Evolutionary conservation across 1,140 invertebrate genomes (phyloP), one percentile per base, ranked within the genome.

Genomic region (Drosophila kikkawai): DNA sequence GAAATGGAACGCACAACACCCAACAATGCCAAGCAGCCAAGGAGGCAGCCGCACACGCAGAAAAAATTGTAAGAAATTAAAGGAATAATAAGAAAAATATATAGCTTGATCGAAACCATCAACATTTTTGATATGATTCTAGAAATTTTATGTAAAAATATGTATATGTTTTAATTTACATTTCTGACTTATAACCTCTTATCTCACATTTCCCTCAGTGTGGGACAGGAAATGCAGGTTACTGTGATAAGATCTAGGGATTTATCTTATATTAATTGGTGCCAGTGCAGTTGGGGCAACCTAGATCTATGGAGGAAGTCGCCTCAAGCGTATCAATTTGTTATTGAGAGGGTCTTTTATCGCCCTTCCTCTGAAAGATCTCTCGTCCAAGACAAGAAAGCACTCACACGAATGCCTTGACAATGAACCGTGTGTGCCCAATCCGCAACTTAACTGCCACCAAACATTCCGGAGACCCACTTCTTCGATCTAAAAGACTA

Each of bases 1-100:
- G 61, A 88, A 88, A 75, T 84, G 80, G 77, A 84, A 84, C 84
- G 64, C 53, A 74, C 80, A 60, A 47, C 65, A 39, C 29, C 58
- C 57, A 61, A 61, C 63, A 76, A 69, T 68, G 67, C 19, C 63
- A 32, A 53, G 61, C 51, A 39, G 55, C 42, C 53, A 51, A 61
- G 37, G 67, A 67, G 53, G 11, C 51, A 34, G 19, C 39, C 12
- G 13, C 32, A 42, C 36, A 73, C 69, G 11, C 7, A 22, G 22
- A 44, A 39, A 45, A 69, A 69, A 17, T 29, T 12, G 19, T 13
- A 3, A 3, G 4, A n/a, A 36, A 47, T 9, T 13, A 9, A 2
- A 4, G 7, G 1, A 32, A 26, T 55, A 3, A 59, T 6, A 3
- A 7, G 0, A 0, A 13, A 4, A 13, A 32, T 34, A 7, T 37